Conservation (phyloP, 2,797 vertebrate genomes). For the Gambelia wislizenii region DNA sequence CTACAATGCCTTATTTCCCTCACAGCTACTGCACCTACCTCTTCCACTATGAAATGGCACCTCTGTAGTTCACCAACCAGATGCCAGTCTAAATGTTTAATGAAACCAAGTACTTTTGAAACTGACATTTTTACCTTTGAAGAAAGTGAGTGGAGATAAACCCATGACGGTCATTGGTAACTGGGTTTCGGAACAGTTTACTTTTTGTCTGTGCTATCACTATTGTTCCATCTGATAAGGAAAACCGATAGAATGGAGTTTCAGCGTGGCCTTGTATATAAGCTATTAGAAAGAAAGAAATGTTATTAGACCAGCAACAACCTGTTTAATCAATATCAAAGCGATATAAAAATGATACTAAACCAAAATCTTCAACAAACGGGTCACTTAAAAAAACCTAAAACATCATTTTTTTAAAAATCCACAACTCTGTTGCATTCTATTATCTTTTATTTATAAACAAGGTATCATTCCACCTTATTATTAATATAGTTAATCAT, state of each 20-base stretch:
- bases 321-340: background rate
- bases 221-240: constrained; percentile 93
- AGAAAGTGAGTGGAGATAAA: constrained; percentile 96
- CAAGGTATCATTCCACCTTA: too few species aligned
- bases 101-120: constrained; percentile 14
- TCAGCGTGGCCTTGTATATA: constrained; percentile 93
- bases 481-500: too few species aligned
- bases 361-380: background rate
- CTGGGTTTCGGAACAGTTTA: constrained; percentile 91
- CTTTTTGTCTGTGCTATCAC: constrained; percentile 96
- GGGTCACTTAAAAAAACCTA: background rate
- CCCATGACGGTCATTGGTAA: constrained; percentile 89
- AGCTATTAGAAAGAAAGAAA: constrained; percentile 78
- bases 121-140: constrained; percentile 86
- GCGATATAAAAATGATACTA: background rate
- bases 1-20: too few species aligned
- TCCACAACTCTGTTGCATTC: background rate
- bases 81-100: background rate
- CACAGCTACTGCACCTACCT: too few species aligned
- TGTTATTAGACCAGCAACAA: background rate
- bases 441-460: background rate
- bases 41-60: too few species aligned
- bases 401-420: background rate
- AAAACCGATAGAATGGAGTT: constrained; percentile 94
- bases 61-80: too few species aligned